These are phyloP conservation scores for Empidonax alnorum DNA, from an alignment of 2,113 vertebrate species.

Conservation along the genomic window DNA sequence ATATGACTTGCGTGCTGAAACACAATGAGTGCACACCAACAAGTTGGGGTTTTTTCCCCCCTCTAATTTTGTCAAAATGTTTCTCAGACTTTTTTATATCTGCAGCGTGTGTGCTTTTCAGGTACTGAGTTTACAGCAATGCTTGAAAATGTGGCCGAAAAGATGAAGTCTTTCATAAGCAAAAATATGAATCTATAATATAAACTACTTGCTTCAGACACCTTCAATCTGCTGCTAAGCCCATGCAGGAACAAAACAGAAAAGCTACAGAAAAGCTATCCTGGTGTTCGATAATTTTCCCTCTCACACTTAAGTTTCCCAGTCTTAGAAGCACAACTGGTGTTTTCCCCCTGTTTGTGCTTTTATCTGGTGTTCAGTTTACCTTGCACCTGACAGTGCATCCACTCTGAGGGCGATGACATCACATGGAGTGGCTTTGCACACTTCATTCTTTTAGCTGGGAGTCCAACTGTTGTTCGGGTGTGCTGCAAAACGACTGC, in stretches of 20 bases:
- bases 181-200: neutral
- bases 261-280: neutral
- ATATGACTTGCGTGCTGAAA: neutral
- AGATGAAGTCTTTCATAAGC: neutral
- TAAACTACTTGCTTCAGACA: neutral
- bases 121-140: neutral
- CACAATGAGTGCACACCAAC: neutral
- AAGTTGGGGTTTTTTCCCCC: neutral
- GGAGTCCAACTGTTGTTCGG: neutral
- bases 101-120: neutral
- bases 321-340: neutral
- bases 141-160: neutral
- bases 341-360: neutral
- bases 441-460: neutral
- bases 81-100: neutral
- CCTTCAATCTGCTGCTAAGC: neutral
- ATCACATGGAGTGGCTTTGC: no score
- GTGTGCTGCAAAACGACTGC: neutral
- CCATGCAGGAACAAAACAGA: neutral
- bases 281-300: neutral
- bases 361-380: neutral
- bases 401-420: neutral
- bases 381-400: neutral
- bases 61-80: neutral
- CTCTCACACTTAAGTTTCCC: neutral